Evolutionary conservation across 2,797 vertebrate genomes (phyloP).

Genomic region (Diplodus puntazzo): DNA sequence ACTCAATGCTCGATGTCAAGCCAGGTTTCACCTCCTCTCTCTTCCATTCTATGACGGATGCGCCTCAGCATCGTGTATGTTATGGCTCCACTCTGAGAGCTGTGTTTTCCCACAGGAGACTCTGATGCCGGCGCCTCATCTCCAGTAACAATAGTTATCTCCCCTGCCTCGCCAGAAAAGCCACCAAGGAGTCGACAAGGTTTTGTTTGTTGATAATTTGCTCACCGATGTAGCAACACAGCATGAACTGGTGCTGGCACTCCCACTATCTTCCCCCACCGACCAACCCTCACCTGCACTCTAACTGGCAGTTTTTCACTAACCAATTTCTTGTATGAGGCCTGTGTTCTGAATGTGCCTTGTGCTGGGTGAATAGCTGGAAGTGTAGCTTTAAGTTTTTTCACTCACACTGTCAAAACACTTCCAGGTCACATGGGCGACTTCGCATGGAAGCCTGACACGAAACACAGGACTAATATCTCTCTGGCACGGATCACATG

Average conservation of each 20-base stretch:
- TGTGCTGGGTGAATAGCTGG: conserved; percentile 32
- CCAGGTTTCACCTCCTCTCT: conserved; percentile 24
- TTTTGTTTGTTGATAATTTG: conserved; percentile 84
- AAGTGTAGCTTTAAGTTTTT: conserved; percentile 28
- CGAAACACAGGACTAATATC: conserved; percentile 23
- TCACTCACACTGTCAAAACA: conserved; percentile 32
- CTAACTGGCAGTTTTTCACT: conserved; percentile 69
- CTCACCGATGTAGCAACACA: conserved; percentile 61
- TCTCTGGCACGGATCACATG: conserved; percentile 7
- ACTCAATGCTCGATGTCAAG: background rate
- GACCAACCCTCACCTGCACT: conserved; percentile 48
- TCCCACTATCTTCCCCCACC: conserved; percentile 15
- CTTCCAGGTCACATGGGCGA: conserved; percentile 45
- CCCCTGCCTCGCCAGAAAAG: conserved; percentile 88
- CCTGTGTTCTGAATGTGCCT: conserved; percentile 54
- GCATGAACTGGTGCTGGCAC: conserved; percentile 73
- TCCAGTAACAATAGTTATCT: conserved; percentile 87
- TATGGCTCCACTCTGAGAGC: conserved; percentile 65
- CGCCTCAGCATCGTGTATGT: conserved; percentile 33
- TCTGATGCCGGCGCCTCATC: conserved; percentile 81
- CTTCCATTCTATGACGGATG: conserved; percentile 10
- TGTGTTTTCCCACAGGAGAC: conserved; percentile 83
- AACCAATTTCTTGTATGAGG: conserved; percentile 49
- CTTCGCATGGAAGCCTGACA: conserved; percentile 36
- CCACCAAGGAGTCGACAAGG: conserved; percentile 88